Evolutionary conservation across 1,140 invertebrate genomes (phyloP).

Genomic region (Lycorma delicatula): DNA sequence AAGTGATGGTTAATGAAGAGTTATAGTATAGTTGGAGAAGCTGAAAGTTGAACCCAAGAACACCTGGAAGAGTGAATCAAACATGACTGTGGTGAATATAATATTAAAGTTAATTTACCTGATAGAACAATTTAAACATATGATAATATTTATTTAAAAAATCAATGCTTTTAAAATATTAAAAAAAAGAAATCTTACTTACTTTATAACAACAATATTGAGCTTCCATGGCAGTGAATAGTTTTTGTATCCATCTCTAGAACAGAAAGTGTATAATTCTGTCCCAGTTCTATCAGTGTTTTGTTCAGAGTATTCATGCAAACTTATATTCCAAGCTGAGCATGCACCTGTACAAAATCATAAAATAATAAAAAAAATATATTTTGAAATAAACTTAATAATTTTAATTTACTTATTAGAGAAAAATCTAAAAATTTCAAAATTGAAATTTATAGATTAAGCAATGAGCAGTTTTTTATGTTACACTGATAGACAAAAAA

Average conservation of each 20-base stretch:
- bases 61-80: too few species aligned
- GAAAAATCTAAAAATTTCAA: too few species aligned
- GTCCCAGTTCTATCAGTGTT: slow-evolving; percentile 45
- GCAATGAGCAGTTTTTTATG: too few species aligned
- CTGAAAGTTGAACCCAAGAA: too few species aligned
- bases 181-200: slow-evolving; percentile 29
- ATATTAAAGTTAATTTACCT: neutral
- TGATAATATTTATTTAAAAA: neutral
- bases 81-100: neutral
- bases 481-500: too few species aligned
- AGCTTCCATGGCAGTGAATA: slow-evolving; percentile 54
- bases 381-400: too few species aligned
- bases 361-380: slow-evolving; percentile 8
- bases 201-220: slow-evolving; percentile 60
- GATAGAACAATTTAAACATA: neutral
- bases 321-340: slow-evolving; percentile 61
- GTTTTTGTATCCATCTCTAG: slow-evolving; percentile 52
- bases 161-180: neutral
- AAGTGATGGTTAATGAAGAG: too few species aligned
- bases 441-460: too few species aligned
- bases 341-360: slow-evolving; percentile 45
- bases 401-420: too few species aligned
- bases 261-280: slow-evolving; percentile 57
- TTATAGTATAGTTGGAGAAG: too few species aligned
- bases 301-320: slow-evolving; percentile 53